Percentiles rank a stretch among this genome's conserved stretches.
Conservation (phyloP, 2,888 invertebrate species). For the Pecten maximus region DNA sequence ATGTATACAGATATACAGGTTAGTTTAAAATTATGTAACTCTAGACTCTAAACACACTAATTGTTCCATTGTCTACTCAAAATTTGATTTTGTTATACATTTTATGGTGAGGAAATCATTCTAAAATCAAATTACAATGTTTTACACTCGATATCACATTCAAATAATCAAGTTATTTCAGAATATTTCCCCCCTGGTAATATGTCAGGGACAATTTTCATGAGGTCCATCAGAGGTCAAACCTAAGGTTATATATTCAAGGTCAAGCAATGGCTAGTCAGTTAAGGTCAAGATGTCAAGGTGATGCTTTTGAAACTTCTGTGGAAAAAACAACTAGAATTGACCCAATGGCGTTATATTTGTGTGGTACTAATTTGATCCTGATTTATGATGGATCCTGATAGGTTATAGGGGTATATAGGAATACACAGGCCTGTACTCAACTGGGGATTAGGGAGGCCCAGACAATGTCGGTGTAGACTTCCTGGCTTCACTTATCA, state of each 20-base stretch:
- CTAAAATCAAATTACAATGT: neutral
- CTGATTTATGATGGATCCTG: neutral
- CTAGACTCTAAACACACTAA: too few species aligned
- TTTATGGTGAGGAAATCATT: neutral
- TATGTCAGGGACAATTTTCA: neutral
- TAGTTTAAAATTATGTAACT: too few species aligned
- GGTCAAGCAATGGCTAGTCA: constrained; percentile 6
- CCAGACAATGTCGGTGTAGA: neutral
- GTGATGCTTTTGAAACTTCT: neutral
- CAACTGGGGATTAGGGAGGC: neutral
- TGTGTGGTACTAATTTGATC: neutral
- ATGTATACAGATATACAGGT: neutral
- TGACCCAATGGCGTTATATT: neutral
- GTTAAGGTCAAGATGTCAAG: constrained; percentile 11
- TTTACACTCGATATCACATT: constrained; percentile 29
- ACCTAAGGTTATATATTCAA: neutral
- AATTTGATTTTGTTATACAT: neutral
- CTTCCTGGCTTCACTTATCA: neutral
- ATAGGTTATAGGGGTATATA: neutral
- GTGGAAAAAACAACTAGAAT: neutral
- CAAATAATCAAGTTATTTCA: neutral
- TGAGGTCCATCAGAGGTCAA: constrained; percentile 13
- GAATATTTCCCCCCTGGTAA: neutral
- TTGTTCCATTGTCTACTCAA: neutral
- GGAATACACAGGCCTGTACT: neutral